phyloP scores from a whole-genome alignment of 2,888 invertebrate genomes.

The Teleiodes luculella region DNA sequence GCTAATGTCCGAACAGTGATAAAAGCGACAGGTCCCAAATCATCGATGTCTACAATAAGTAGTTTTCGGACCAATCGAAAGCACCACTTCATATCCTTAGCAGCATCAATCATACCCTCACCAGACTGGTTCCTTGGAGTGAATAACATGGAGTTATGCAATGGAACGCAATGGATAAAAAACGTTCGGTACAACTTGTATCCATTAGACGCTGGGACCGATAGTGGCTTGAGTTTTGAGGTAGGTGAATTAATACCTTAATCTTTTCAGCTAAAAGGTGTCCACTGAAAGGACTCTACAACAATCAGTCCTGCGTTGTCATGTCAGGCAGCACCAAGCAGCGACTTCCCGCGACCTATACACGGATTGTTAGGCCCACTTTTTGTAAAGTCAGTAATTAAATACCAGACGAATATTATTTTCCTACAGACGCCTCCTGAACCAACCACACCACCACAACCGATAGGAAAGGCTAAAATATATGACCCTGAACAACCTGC shows the following conservation, averaged over 20 bases:
- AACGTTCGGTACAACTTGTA: conserved; percentile 89
- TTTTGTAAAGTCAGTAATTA: no score
- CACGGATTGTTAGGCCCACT: no score
- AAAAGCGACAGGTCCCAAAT: conserved; percentile 55
- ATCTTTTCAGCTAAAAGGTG: no score
- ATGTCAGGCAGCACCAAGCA: no score
- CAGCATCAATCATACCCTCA: conserved; percentile 71
- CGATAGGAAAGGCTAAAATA: conserved; percentile 47
- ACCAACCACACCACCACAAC: conserved; percentile 59
- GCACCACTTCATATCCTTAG: conserved; percentile 61
- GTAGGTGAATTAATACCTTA: conserved; percentile 56
- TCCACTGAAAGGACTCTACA: no score
- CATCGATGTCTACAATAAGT: conserved; percentile 48
- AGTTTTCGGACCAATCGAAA: conserved; percentile 56
- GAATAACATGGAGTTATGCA: conserved; percentile 91
- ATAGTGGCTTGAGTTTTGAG: conserved; percentile 93
- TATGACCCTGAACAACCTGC: conserved; percentile 36
- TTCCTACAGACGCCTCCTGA: conserved; percentile 67
- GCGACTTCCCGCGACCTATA: no score
- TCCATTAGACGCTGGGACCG: conserved; percentile 98
- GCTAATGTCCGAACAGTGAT: conserved; percentile 57
- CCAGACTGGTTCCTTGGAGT: conserved; percentile 99
- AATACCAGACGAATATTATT: no score
- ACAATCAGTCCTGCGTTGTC: no score
- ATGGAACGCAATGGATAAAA: conserved; percentile 87